Conservation (phyloP, 1,140 invertebrate genomes). For the Lethrus apterus region DNA sequence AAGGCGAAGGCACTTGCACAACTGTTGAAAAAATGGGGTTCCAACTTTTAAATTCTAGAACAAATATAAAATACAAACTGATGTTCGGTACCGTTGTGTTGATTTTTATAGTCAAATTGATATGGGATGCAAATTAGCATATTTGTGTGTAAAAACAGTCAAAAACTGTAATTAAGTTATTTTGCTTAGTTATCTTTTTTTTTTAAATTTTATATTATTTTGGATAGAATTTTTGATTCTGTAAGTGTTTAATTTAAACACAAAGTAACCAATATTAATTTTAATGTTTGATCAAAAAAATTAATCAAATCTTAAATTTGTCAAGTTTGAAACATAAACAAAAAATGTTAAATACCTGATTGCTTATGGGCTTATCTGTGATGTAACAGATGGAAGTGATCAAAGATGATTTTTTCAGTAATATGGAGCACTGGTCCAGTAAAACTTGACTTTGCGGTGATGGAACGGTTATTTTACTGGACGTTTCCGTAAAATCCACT, state of each 20-base stretch:
- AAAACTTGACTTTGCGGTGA: slow-evolving; percentile 65
- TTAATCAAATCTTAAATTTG: not conserved
- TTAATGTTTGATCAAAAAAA: not conserved
- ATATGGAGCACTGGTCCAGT: slow-evolving; percentile 60
- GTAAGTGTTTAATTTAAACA: not conserved
- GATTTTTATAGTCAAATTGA: no score
- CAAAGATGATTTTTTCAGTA: slow-evolving; percentile 66
- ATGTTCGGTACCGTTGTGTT: no score
- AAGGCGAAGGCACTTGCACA: slow-evolving; percentile 70
- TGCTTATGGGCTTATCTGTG: slow-evolving; percentile 60
- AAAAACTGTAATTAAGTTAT: not conserved
- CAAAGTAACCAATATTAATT: not conserved
- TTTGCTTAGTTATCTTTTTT: not conserved
- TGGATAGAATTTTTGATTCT: no score
- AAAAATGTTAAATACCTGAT: slow-evolving; percentile 35
- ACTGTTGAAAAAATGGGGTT: slow-evolving; percentile 67
- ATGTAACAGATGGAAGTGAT: slow-evolving; percentile 73
- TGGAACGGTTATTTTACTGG: slow-evolving; percentile 47
- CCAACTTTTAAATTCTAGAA: slow-evolving; percentile 67
- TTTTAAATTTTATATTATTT: not conserved
- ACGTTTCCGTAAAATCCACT: slow-evolving; percentile 54
- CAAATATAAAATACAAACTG: no score
- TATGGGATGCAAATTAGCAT: no score
- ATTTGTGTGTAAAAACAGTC: not conserved
- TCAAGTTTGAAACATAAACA: slow-evolving; percentile 4